Conservation (phyloP, 2,797 vertebrate species). For the Microctenopoma lineatum region DNA sequence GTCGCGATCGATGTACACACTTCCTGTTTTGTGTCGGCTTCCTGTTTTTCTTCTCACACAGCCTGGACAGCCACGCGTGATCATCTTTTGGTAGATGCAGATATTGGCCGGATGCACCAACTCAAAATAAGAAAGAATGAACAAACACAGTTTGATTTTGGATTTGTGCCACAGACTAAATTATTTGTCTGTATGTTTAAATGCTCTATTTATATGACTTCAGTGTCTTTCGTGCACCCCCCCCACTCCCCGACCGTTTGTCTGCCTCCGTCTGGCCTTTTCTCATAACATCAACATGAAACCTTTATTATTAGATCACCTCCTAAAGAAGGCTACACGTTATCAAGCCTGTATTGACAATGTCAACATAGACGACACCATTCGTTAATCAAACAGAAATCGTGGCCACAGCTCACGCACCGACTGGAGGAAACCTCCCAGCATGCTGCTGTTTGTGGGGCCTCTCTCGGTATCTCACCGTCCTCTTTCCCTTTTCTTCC, state of each 20-base stretch:
- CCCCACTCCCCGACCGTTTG: constrained; percentile 15
- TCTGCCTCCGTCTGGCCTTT: constrained; percentile 1
- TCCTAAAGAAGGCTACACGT: constrained; percentile 32
- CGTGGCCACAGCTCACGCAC: constrained; percentile 40
- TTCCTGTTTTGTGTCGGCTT: constrained; percentile 78
- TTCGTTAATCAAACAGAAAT: constrained; percentile 46
- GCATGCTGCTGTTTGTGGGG: constrained; percentile 35
- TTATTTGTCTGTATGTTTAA: not conserved
- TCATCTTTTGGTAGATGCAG: not conserved
- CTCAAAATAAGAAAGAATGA: not conserved
- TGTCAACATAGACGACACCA: constrained; percentile 63
- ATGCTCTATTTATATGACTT: not conserved
- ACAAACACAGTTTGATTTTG: not conserved
- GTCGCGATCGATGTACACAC: constrained; percentile 33
- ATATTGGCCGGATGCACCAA: not conserved
- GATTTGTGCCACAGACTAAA: not conserved
- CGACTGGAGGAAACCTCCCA: constrained; percentile 34
- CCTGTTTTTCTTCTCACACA: constrained; percentile 77
- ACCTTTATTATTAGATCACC: constrained; percentile 43
- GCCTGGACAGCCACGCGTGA: constrained; percentile 51
- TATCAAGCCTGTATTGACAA: constrained; percentile 61
- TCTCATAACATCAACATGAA: constrained; percentile 24
- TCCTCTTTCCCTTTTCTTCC: constrained; percentile 12
- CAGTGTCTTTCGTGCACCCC: not conserved
- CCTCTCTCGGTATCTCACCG: constrained; percentile 2